A percentile compares a stretch with the other conserved stretches of the same genome.
Evolutionary conservation across 2,113 vertebrate genomes (phyloP).

Genomic region (Pollachius pollachius): DNA sequence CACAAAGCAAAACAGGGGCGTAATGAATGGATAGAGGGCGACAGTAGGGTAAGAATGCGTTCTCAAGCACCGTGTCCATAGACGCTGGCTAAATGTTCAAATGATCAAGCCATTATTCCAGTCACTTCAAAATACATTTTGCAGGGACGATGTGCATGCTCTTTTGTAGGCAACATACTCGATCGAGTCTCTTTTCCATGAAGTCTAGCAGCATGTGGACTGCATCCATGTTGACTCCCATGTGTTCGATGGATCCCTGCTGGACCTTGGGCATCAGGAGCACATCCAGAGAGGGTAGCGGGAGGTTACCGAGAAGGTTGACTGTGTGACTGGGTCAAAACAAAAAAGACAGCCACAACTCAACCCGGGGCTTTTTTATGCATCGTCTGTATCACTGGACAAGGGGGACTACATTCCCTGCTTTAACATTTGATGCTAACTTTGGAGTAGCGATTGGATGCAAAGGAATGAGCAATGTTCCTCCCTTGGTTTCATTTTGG

Average conservation of each 20-base stretch:
- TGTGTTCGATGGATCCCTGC: constrained; percentile 83
- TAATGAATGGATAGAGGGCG: background rate
- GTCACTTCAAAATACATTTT: background rate
- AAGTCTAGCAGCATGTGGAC: constrained; percentile 83
- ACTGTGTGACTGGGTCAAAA: constrained; percentile 77
- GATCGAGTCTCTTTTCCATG: constrained; percentile 84
- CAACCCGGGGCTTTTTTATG: too few relatives aligned
- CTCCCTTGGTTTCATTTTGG: too few relatives aligned
- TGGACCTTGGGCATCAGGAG: constrained; percentile 82
- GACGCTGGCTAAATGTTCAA: background rate
- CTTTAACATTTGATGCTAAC: too few relatives aligned
- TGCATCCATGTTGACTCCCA: constrained; percentile 91
- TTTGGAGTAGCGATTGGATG: too few relatives aligned
- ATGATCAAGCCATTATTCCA: background rate
- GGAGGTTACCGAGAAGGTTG: constrained; percentile 90
- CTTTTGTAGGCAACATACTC: constrained; percentile 62
- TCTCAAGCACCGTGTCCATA: background rate
- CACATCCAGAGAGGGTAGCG: constrained; percentile 85
- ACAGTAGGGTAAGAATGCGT: background rate
- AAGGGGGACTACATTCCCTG: too few relatives aligned
- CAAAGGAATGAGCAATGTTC: too few relatives aligned
- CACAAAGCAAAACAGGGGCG: background rate
- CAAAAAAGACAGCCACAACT: background rate
- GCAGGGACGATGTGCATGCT: too few relatives aligned
- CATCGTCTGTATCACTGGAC: too few relatives aligned